Conservation (phyloP, 1,140 invertebrate species). For the Heliconius nattereri region DNA sequence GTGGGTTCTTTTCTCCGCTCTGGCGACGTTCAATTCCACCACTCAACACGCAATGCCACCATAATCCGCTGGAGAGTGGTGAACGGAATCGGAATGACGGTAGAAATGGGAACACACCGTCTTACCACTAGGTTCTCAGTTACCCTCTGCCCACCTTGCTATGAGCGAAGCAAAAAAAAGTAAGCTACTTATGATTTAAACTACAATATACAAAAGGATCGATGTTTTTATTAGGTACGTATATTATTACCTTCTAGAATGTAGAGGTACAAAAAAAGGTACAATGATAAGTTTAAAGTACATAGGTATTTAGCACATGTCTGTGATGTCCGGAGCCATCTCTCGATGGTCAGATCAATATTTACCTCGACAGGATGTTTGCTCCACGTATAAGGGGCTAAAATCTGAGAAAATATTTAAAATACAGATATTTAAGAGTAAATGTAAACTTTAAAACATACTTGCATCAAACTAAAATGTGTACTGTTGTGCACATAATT, state of each 20-base stretch:
- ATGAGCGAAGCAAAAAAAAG: too few relatives aligned
- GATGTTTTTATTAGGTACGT: neutral
- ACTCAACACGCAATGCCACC: too few relatives aligned
- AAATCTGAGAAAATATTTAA: constrained; percentile 72
- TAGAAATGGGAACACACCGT: too few relatives aligned
- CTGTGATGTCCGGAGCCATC: constrained; percentile 64
- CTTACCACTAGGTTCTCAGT: too few relatives aligned
- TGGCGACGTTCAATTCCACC: too few relatives aligned
- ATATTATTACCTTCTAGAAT: constrained; percentile 7
- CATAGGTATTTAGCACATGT: constrained; percentile 68
- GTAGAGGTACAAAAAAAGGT: constrained; percentile 27
- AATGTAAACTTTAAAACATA: neutral
- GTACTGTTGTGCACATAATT: too few relatives aligned
- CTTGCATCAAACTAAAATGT: neutral
- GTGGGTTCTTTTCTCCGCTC: too few relatives aligned
- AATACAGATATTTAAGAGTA: constrained; percentile 47
- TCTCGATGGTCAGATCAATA: constrained; percentile 58
- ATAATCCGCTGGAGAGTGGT: too few relatives aligned
- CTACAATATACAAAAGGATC: too few relatives aligned
- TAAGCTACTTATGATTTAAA: too few relatives aligned
- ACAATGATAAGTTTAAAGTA: constrained; percentile 52
- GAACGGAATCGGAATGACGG: too few relatives aligned
- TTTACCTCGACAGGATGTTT: constrained; percentile 75
- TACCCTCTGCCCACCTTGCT: too few relatives aligned
- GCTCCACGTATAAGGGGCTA: constrained; percentile 61